Evolutionary conservation across 2,113 vertebrate species (phyloP), one percentile per base, ranked within the genome.

Genomic region (Eptatretus burgeri): DNA sequence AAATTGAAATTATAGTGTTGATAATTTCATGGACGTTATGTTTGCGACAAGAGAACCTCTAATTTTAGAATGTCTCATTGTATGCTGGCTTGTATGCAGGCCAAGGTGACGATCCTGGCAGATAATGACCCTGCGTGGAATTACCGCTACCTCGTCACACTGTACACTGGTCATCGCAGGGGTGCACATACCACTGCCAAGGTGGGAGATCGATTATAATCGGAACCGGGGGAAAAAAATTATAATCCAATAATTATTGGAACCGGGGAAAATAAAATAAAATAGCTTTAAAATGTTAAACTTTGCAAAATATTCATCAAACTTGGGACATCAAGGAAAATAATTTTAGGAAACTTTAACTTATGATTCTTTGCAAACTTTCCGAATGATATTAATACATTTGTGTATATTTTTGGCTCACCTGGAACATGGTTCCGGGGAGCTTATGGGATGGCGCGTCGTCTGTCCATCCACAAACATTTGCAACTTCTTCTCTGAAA

Each of bases 151-250:
- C 70, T 83, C 51, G 64, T 84, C 7, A 71, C 76, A 56, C 68
- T 84, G 65, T 77, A 80, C 66, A 81, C 79, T 2, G 79, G 83
- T 5, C 71, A 73, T 49, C 75, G 80, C 10, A 77, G 74, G 66
- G 76, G 72, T 1, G 77, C 81, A 1, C 75, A 76, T 13, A 81
- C 81, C 1, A 72, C 77, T 51, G 79, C 83, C 2, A 76, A 77
- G 69, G 81, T 84, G 67, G 71, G 66, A 19, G n/a, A 14, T n/a
- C 56, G 10, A 20, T n/a, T 10, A 20, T 14, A 16, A 17, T n/a
- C 11, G 56, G 10, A 20, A 20, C 2, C n/a, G 56, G 12, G 56
- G 27, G 27, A 7, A 41, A 41, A 5, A 41, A 41, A 41, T 5
- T 41, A n/a, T n/a, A n/a, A n/a, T n/a, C n/a, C n/a, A n/a, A n/a